A percentile compares a stretch with the other conserved stretches of the same genome.
These are phyloP conservation scores for Drosophila simulans DNA, from an alignment of 1,140 invertebrate species.

Conservation along the genomic window DNA sequence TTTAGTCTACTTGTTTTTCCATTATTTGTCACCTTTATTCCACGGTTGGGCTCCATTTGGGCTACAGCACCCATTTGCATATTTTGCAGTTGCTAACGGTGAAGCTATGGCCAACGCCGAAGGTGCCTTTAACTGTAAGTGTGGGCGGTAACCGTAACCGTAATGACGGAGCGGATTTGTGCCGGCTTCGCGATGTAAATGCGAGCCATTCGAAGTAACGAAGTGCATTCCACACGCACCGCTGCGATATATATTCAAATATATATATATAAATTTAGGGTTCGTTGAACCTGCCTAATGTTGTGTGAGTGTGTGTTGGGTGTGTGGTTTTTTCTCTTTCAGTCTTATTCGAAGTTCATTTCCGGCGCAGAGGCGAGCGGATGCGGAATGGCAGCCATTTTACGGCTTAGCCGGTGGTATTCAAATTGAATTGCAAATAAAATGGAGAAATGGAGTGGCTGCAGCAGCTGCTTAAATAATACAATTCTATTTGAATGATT, in stretches of 20 bases:
- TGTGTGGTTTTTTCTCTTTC: too few relatives aligned
- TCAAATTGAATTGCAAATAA: slow-evolving; percentile 63
- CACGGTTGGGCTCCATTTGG: neutral
- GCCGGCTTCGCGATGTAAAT: slow-evolving; percentile 63
- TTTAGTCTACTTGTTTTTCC: slow-evolving; percentile 1
- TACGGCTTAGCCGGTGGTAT: slow-evolving; percentile 32
- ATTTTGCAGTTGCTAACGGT: slow-evolving; percentile 35
- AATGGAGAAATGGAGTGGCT: slow-evolving; percentile 3
- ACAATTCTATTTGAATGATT: slow-evolving; percentile 29
- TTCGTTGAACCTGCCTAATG: slow-evolving; percentile 42
- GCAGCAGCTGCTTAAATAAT: slow-evolving; percentile 51
- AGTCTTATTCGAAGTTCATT: slow-evolving; percentile 42
- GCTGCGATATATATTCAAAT: slow-evolving; percentile 16
- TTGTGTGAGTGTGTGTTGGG: too few relatives aligned
- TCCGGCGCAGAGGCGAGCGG: slow-evolving; percentile 32
- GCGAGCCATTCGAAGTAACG: slow-evolving; percentile 57
- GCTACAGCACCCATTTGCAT: slow-evolving; percentile 48
- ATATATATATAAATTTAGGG: slow-evolving; percentile 9
- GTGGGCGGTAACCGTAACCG: slow-evolving; percentile 24
- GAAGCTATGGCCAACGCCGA: slow-evolving; percentile 11
- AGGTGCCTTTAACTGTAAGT: slow-evolving; percentile 17
- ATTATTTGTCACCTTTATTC: neutral
- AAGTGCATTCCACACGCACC: slow-evolving; percentile 56
- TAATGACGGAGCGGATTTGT: slow-evolving; percentile 4
- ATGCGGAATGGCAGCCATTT: slow-evolving; percentile 16